Percentiles rank a stretch among this genome's conserved stretches.
Conservation (phyloP, 2,797 vertebrate genomes). For the Gastrophryne carolinensis region DNA sequence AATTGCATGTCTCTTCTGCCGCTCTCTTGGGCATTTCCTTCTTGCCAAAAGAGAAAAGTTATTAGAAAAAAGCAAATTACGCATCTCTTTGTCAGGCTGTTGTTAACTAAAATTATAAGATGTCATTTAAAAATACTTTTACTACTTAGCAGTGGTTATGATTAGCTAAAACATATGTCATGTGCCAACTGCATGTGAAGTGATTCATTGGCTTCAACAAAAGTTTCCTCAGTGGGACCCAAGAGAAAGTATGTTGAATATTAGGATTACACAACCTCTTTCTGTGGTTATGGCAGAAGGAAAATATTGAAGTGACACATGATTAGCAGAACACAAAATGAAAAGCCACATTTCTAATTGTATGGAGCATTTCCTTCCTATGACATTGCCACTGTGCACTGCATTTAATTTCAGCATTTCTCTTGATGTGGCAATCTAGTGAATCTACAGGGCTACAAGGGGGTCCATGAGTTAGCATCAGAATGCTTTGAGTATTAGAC, state of each 20-base stretch:
- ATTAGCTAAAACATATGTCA: conserved; percentile 1
- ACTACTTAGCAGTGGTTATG: conserved; percentile 17
- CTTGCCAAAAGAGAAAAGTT: conserved; percentile 53
- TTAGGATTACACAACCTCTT: background rate
- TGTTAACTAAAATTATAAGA: conserved; percentile 45
- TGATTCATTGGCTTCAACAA: background rate
- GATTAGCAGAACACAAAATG: background rate
- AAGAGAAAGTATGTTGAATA: background rate
- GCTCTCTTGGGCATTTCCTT: conserved; percentile 43
- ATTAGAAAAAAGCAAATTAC: conserved; percentile 50
- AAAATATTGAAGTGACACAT: background rate
- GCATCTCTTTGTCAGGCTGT: conserved; percentile 46
- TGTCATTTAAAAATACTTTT: conserved; percentile 44
- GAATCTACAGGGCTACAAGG: no score
- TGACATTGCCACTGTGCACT: no score
- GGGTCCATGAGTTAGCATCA: no score
- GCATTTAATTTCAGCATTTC: no score
- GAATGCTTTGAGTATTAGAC: no score
- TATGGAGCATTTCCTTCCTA: no score
- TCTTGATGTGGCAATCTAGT: no score
- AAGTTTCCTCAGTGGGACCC: background rate
- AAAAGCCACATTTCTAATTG: no score
- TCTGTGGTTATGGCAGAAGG: background rate
- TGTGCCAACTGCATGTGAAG: background rate
- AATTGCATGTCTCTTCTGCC: conserved; percentile 49